A percentile compares a stretch with the other conserved stretches of the same genome.
Conservation (phyloP, 2,797 vertebrate genomes). For the Cygnus olor region DNA sequence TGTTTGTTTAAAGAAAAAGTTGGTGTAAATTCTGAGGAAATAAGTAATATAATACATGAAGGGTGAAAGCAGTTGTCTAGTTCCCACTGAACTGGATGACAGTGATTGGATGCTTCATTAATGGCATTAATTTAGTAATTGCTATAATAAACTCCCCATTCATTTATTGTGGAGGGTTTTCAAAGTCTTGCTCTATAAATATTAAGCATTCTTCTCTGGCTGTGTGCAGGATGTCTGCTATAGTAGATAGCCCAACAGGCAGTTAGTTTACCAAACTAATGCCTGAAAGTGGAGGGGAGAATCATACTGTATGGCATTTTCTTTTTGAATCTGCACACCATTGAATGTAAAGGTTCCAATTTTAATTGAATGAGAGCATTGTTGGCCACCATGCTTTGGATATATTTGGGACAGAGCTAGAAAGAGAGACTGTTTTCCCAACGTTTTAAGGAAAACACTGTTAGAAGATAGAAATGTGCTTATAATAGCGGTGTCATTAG, state of each 20-base stretch:
- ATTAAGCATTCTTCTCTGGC: neutral
- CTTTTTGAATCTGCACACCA: neutral
- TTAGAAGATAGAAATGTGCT: neutral
- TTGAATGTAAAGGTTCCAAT: neutral
- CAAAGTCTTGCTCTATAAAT: neutral
- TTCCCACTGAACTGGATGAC: neutral
- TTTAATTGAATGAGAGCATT: neutral
- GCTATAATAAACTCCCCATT: neutral
- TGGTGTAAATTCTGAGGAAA: neutral
- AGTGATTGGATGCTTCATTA: neutral
- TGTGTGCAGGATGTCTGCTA: neutral
- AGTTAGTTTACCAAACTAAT: neutral
- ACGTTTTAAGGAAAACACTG: neutral
- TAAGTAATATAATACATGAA: neutral
- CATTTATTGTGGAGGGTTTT: neutral
- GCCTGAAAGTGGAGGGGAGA: neutral
- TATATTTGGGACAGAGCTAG: neutral
- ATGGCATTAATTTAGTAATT: neutral
- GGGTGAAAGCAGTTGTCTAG: neutral
- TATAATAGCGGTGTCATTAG: neutral
- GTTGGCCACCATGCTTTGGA: neutral
- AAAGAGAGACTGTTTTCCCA: neutral
- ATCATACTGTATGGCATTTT: accelerated
- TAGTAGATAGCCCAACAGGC: too few relatives aligned
- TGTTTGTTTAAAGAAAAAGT: neutral